Evolutionary conservation across 1,140 invertebrate species (phyloP).

Genomic region (Bombus affinis): DNA sequence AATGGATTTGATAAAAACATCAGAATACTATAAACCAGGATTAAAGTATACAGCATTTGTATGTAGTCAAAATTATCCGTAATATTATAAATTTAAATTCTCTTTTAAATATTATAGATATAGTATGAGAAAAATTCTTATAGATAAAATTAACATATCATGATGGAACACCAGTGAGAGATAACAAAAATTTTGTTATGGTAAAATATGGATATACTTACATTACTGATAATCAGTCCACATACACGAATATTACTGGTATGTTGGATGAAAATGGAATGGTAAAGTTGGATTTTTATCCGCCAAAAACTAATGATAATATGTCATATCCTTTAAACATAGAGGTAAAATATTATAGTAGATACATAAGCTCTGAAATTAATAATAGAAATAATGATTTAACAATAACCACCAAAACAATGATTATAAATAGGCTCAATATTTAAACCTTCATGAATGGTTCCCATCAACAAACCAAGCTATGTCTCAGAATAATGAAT

Average conservation of each 20-base stretch:
- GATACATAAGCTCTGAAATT: slow-evolving; percentile 21
- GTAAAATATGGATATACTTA: slow-evolving; percentile 87
- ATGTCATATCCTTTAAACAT: slow-evolving; percentile 83
- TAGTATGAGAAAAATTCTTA: slow-evolving; percentile 53
- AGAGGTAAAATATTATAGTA: slow-evolving; percentile 80
- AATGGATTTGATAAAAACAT: slow-evolving; percentile 91
- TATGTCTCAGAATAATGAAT: slow-evolving; percentile 88
- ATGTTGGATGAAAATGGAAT: slow-evolving; percentile 87
- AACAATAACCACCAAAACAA: neutral
- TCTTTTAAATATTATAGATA: neutral
- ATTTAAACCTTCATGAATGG: slow-evolving; percentile 89
- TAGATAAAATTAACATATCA: slow-evolving; percentile 89
- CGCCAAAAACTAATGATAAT: slow-evolving; percentile 84
- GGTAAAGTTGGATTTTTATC: slow-evolving; percentile 87
- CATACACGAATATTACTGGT: slow-evolving; percentile 84
- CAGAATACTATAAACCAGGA: slow-evolving; percentile 93
- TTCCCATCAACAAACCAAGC: slow-evolving; percentile 90
- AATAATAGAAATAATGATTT: neutral
- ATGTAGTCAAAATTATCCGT: slow-evolving; percentile 72
- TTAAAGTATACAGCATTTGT: slow-evolving; percentile 92
- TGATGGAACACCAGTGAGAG: slow-evolving; percentile 87
- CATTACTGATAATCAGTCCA: slow-evolving; percentile 81
- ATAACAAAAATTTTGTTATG: slow-evolving; percentile 85
- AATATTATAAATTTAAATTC: neutral
- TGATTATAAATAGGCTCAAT: slow-evolving; percentile 83